Evolutionary conservation across 2,888 invertebrate species (phyloP).

Genomic region (Helicoverpa assulta): DNA sequence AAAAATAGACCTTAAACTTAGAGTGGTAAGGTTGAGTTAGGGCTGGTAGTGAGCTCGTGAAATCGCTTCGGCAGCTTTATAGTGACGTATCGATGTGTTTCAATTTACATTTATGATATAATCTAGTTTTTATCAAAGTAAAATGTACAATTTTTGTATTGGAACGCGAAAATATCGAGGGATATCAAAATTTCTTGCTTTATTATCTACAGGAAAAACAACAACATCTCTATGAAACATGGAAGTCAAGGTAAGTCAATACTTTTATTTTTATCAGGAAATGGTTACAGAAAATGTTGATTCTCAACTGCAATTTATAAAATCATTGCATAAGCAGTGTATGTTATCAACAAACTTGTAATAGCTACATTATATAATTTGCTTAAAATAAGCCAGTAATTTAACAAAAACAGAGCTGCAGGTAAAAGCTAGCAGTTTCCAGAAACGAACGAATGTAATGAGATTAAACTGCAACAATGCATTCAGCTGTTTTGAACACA

Average conservation of each 20-base stretch:
- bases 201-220: neutral
- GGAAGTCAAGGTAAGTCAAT: too few species aligned
- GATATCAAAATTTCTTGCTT: slow-evolving; percentile 6
- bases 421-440: neutral
- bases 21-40: neutral
- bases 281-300: too few species aligned
- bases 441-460: neutral
- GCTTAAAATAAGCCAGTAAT: neutral
- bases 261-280: too few species aligned
- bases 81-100: slow-evolving; percentile 53
- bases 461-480: slow-evolving; percentile 1
- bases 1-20: neutral
- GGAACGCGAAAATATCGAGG: slow-evolving; percentile 7
- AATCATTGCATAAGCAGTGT: too few species aligned
- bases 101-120: slow-evolving; percentile 59
- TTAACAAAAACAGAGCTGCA: neutral
- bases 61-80: slow-evolving; percentile 37
- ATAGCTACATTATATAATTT: too few species aligned
- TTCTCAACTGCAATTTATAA: too few species aligned
- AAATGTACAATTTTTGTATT: slow-evolving; percentile 40
- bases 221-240: too few species aligned
- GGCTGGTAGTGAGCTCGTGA: neutral
- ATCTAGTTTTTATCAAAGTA: slow-evolving; percentile 35
- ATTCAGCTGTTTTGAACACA: neutral
- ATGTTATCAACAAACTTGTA: too few species aligned